A percentile compares a stretch with the other conserved stretches of the same genome.
Conservation (phyloP, 1,140 invertebrate genomes). For the Musca domestica region DNA sequence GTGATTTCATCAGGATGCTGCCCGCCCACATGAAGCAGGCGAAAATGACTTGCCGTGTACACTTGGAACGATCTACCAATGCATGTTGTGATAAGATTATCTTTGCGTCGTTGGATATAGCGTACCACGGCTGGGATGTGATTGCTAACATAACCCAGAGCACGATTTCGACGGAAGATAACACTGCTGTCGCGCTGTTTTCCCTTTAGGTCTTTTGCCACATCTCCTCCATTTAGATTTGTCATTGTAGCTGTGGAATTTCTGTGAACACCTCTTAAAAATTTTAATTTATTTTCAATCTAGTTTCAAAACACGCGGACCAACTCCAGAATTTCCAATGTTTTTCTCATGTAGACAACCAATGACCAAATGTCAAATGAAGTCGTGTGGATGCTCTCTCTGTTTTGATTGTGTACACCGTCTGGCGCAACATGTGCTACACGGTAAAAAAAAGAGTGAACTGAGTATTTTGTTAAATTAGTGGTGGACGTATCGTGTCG, state of each 20-base stretch:
- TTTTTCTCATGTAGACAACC: no score
- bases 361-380: not conserved
- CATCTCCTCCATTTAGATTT: slow-evolving; percentile 1
- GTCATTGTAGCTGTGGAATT: slow-evolving; percentile 4
- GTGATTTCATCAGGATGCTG: slow-evolving; percentile 80
- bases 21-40: slow-evolving; percentile 78
- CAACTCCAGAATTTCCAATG: no score
- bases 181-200: slow-evolving; percentile 58
- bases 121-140: slow-evolving; percentile 81
- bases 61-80: slow-evolving; percentile 90
- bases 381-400: not conserved
- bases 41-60: slow-evolving; percentile 81
- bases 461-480: not conserved
- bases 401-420: slow-evolving; percentile 10
- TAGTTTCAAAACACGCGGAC: slow-evolving; percentile 18
- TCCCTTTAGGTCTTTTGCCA: not conserved
- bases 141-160: slow-evolving; percentile 91
- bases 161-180: slow-evolving; percentile 80
- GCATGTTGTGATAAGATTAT: slow-evolving; percentile 85
- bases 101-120: slow-evolving; percentile 79
- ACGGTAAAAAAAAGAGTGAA: not conserved
- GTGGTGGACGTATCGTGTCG: not conserved
- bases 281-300: not conserved
- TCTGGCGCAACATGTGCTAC: slow-evolving; percentile 5
- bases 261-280: not conserved